These are phyloP conservation scores for Antrozous pallidus DNA, from an alignment of 2,797 vertebrate species.

Conservation along the genomic window DNA sequence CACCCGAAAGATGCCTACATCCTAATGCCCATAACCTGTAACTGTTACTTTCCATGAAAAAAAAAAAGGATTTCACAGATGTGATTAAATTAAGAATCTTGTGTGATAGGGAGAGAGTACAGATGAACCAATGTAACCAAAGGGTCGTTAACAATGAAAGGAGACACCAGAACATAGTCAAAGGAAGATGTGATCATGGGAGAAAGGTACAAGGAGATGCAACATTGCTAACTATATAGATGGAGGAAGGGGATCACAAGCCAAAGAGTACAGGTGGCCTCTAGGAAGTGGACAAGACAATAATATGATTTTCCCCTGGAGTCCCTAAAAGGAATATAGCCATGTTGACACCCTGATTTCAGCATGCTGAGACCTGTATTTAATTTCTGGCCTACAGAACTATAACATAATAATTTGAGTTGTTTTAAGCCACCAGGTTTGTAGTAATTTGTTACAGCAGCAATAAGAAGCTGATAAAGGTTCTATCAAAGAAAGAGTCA, in stretches of 20 bases:
- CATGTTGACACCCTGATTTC: too few species aligned
- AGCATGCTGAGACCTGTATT: not conserved
- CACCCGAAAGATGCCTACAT: not conserved
- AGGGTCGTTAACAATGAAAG: not conserved
- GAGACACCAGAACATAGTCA: not conserved
- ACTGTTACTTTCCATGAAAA: not conserved
- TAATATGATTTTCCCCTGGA: too few species aligned
- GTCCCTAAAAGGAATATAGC: not conserved
- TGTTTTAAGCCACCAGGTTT: not conserved
- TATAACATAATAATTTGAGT: not conserved
- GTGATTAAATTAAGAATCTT: not conserved
- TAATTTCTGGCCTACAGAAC: not conserved
- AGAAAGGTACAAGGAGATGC: not conserved
- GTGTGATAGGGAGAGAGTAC: not conserved
- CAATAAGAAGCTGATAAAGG: not conserved
- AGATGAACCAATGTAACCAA: not conserved
- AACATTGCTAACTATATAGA: not conserved
- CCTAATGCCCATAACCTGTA: not conserved
- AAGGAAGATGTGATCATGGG: too few species aligned
- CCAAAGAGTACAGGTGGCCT: not conserved
- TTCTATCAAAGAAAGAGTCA: not conserved
- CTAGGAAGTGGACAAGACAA: not conserved
- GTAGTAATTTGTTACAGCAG: not conserved
- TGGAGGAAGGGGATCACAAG: fast-evolving
- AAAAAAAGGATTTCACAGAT: not conserved